Evolutionary conservation across 2,797 vertebrate genomes (phyloP).

Genomic region (Taeniopygia guttata): DNA sequence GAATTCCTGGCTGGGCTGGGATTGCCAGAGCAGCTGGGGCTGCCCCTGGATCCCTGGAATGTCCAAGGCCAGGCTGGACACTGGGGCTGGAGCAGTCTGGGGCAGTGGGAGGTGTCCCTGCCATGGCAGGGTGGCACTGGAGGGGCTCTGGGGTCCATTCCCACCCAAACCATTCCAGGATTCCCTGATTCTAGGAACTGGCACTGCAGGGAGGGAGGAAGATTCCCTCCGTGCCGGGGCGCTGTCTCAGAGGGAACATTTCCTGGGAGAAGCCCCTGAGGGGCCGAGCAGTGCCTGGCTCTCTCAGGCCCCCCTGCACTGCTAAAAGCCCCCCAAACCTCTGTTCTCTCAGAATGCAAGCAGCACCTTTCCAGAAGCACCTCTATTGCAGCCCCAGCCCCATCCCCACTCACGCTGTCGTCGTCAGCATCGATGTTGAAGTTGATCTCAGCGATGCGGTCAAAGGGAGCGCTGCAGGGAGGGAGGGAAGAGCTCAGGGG

Average conservation of each 20-base stretch:
- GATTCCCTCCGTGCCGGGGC: rapidly evolving
- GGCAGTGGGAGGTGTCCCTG: not conserved
- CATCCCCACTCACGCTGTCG: conserved; percentile 86
- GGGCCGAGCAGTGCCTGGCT: rapidly evolving
- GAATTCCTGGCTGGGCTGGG: rapidly evolving
- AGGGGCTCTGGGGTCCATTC: rapidly evolving
- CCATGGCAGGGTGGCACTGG: not conserved
- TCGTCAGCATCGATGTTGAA: conserved; percentile 92
- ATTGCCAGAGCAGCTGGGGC: not conserved
- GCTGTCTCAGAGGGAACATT: not conserved
- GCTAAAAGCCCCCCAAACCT: rapidly evolving
- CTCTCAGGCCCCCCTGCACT: rapidly evolving
- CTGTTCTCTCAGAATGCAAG: rapidly evolving
- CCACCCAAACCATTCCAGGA: rapidly evolving
- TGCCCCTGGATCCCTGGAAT: not conserved
- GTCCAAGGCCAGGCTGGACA: not conserved
- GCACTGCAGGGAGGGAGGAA: too few relatives aligned
- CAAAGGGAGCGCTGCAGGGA: conserved; percentile 87
- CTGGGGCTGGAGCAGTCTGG: not conserved
- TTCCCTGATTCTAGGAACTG: not conserved
- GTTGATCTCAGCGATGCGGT: conserved; percentile 95
- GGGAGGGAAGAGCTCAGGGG: not conserved
- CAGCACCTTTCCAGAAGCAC: not conserved
- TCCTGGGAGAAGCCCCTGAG: not conserved
- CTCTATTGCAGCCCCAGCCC: rapidly evolving